These are phyloP conservation scores for Sycophila sp. DNA, from an alignment of 1,140 invertebrate genomes.

Conservation along the genomic window DNA sequence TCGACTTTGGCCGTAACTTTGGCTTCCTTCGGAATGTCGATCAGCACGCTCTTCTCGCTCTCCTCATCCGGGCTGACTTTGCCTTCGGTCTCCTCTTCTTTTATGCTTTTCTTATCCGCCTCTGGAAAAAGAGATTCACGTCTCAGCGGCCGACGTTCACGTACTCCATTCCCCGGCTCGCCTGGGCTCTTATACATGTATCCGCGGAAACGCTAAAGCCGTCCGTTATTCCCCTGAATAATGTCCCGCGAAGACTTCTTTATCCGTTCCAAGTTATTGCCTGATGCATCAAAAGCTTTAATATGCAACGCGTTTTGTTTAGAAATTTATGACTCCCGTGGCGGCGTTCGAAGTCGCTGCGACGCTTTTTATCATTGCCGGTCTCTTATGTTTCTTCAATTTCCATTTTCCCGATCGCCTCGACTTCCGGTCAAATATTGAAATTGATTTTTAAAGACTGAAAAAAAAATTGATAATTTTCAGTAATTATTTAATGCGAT, in stretches of 20 bases:
- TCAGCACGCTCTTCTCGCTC: slow-evolving; percentile 54
- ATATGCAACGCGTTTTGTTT: not conserved
- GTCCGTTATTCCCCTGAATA: slow-evolving; percentile 13
- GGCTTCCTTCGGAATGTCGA: slow-evolving; percentile 55
- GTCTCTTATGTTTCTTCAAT: too few species aligned
- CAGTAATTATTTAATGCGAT: too few species aligned
- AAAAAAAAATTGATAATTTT: too few species aligned
- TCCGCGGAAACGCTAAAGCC: not conserved
- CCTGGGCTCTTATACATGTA: not conserved
- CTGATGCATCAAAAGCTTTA: not conserved
- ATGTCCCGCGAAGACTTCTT: not conserved
- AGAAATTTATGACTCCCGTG: slow-evolving; percentile 5
- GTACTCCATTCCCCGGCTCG: not conserved
- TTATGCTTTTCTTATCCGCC: not conserved
- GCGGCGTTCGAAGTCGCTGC: too few species aligned
- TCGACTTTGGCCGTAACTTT: slow-evolving; percentile 50
- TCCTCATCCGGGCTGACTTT: slow-evolving; percentile 22
- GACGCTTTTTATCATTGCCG: too few species aligned
- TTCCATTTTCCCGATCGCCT: too few species aligned
- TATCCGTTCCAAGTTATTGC: not conserved
- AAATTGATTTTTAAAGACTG: too few species aligned
- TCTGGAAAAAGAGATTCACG: slow-evolving; percentile 13
- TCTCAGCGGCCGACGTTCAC: not conserved
- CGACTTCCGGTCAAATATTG: too few species aligned
- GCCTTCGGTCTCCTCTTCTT: not conserved